Conservation (phyloP, 2,888 invertebrate species). For the Entomobrya multifasciata region DNA sequence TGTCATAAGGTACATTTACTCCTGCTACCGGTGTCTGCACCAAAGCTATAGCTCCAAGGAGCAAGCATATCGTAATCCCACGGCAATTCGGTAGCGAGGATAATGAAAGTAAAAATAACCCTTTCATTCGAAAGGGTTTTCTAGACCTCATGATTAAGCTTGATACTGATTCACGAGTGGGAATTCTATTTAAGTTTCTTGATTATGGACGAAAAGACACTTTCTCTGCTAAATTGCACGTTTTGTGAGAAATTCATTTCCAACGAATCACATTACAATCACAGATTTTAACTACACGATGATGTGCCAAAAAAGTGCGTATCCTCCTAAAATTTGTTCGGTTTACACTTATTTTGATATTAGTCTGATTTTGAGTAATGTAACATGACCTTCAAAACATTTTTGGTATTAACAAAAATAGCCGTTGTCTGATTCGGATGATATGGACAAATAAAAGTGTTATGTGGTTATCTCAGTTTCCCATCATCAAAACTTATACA, state of each 20-base stretch:
- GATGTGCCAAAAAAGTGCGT: no score
- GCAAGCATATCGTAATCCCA: slow-evolving; percentile 14
- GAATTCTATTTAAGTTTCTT: no score
- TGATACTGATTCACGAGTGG: neutral
- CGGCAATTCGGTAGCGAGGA: neutral
- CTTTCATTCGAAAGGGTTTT: slow-evolving; percentile 59
- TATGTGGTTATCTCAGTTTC: slow-evolving; percentile 8
- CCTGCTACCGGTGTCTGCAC: slow-evolving; percentile 65
- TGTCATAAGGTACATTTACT: slow-evolving; percentile 55
- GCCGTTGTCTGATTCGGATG: neutral
- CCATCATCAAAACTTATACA: slow-evolving; percentile 26
- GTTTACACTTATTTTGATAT: neutral
- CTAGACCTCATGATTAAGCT: neutral
- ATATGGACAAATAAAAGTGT: no score
- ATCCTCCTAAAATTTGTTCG: neutral
- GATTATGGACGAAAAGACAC: no score
- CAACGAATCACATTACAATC: no score
- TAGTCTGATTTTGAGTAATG: no score
- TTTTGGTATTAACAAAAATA: neutral
- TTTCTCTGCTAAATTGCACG: no score
- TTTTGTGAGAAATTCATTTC: no score
- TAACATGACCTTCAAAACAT: slow-evolving; percentile 48
- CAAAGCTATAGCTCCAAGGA: slow-evolving; percentile 50
- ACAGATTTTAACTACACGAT: no score
- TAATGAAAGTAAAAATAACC: neutral